These are phyloP conservation scores for Philaenus spumarius DNA, from an alignment of 1,140 invertebrate genomes.

Conservation along the genomic window DNA sequence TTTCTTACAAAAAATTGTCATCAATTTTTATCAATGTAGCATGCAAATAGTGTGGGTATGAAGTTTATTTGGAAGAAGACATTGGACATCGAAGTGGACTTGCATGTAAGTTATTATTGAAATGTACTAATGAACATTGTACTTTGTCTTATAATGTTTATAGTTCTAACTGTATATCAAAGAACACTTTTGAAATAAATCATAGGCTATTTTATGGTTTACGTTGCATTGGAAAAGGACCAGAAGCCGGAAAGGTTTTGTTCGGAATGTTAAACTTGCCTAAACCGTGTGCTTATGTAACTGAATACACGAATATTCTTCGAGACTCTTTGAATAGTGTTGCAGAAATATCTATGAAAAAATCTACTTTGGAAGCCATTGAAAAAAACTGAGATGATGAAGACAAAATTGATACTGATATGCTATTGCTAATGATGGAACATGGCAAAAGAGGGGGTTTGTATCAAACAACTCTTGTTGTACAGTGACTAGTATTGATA, in stretches of 20 bases:
- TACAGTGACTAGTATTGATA: constrained; percentile 17
- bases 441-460: constrained; percentile 18
- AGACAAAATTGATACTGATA: too few relatives aligned
- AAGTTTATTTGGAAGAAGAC: too few relatives aligned
- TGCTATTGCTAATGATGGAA: constrained; percentile 14
- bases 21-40: too few relatives aligned
- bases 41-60: too few relatives aligned
- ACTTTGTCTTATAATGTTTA: too few relatives aligned
- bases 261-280: constrained; percentile 7
- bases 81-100: too few relatives aligned
- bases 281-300: neutral
- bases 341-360: neutral
- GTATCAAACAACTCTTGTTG: constrained; percentile 5
- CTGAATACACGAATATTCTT: neutral
- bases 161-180: too few relatives aligned
- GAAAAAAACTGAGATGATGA: constrained; percentile 11
- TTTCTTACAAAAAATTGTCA: too few relatives aligned
- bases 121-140: too few relatives aligned
- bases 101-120: too few relatives aligned
- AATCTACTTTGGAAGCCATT: constrained; percentile 6
- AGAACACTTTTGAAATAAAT: constrained; percentile 1
- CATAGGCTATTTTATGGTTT: constrained; percentile 3
- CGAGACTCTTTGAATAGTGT: neutral
- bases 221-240: neutral
- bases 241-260: constrained; percentile 2